Evolutionary conservation across 2,113 vertebrate genomes (phyloP).

Genomic region (Macaca mulatta): DNA sequence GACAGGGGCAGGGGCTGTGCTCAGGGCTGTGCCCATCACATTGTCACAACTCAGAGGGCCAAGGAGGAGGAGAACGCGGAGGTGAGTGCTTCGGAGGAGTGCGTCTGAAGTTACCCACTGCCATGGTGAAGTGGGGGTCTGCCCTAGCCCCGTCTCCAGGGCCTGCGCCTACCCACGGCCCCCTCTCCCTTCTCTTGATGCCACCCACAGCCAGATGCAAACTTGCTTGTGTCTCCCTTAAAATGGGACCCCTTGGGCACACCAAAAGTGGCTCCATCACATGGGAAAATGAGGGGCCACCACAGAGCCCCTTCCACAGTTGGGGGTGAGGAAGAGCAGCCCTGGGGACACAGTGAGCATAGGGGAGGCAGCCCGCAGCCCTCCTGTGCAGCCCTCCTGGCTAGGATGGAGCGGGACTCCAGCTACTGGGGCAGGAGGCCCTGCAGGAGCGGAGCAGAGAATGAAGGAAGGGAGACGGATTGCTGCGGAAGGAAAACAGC

Average conservation of each 20-base stretch:
- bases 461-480: background rate
- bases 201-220: background rate
- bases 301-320: background rate
- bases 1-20: background rate
- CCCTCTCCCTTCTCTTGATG: accelerated
- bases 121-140: accelerated
- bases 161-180: background rate
- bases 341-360: background rate
- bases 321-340: too few relatives aligned
- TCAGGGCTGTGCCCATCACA: background rate
- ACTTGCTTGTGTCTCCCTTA: too few relatives aligned
- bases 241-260: background rate
- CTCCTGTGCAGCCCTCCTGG: background rate
- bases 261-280: background rate
- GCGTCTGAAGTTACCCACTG: background rate
- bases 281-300: too few relatives aligned
- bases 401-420: background rate
- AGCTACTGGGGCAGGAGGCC: background rate
- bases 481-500: background rate
- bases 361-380: too few relatives aligned
- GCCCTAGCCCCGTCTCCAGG: background rate
- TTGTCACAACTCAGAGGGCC: background rate
- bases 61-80: too few relatives aligned
- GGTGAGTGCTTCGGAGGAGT: accelerated
- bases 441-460: background rate